These are phyloP conservation scores for Labrus mixtus DNA, from an alignment of 2,113 vertebrate species.

Conservation along the genomic window DNA sequence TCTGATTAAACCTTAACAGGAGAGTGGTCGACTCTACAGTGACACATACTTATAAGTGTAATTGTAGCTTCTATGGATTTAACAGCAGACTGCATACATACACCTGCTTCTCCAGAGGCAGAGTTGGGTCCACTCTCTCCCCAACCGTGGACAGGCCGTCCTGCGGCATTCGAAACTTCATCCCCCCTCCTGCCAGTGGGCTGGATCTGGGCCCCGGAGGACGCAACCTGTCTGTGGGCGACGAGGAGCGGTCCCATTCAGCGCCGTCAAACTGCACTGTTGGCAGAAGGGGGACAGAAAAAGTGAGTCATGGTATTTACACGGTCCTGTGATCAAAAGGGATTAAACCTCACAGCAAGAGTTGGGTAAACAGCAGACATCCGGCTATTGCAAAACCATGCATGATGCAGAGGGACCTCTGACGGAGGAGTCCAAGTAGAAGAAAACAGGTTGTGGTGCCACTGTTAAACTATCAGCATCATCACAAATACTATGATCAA, in stretches of 20 bases:
- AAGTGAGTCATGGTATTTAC: conserved; percentile 61
- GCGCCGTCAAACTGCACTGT: conserved; percentile 92
- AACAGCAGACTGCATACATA: conserved; percentile 80
- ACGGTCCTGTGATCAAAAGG: conserved; percentile 43
- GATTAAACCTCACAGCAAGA: conserved; percentile 59
- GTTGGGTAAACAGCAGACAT: conserved; percentile 57
- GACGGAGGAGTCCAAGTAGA: background rate
- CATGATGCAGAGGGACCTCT: conserved; percentile 18
- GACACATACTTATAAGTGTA: background rate
- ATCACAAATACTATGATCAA: conserved; percentile 27
- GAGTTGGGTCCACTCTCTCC: conserved; percentile 92
- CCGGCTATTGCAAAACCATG: conserved; percentile 15
- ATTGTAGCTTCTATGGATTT: background rate
- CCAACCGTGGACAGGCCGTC: conserved; percentile 86
- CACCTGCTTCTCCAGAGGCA: conserved; percentile 96
- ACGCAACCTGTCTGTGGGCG: conserved; percentile 87
- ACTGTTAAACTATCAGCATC: conserved; percentile 38
- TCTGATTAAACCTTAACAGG: conserved; percentile 22
- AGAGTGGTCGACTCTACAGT: background rate
- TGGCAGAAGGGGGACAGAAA: conserved; percentile 43
- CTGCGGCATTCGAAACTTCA: conserved; percentile 90
- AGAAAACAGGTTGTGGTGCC: conserved; percentile 10
- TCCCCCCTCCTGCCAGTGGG: conserved; percentile 85
- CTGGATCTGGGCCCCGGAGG: conserved; percentile 84
- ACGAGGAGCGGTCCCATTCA: conserved; percentile 89